These are phyloP conservation scores for Lochmaea crataegi DNA, from an alignment of 2,888 invertebrate species.

Conservation along the genomic window DNA sequence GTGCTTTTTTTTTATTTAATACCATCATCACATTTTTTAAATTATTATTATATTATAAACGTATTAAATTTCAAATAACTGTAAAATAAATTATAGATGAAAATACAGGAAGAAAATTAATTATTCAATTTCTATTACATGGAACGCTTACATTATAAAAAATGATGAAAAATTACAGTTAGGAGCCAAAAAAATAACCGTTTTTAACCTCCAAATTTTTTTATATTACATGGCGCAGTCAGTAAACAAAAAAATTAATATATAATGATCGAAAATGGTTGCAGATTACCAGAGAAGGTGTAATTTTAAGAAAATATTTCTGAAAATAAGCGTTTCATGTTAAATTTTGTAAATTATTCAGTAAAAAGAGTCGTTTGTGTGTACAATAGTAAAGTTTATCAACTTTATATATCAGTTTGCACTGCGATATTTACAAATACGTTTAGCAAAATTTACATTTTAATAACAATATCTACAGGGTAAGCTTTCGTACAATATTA, in stretches of 20 bases:
- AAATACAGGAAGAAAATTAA: neutral
- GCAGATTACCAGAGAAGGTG: too few relatives aligned
- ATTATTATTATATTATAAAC: too few relatives aligned
- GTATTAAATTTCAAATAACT: neutral
- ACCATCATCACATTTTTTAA: neutral
- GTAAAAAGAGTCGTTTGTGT: neutral
- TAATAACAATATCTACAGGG: neutral
- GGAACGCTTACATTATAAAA: too few relatives aligned
- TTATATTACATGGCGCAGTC: too few relatives aligned
- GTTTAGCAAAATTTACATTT: neutral
- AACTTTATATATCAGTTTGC: neutral
- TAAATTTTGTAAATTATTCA: neutral
- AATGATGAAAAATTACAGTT: too few relatives aligned
- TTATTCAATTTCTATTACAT: too few relatives aligned
- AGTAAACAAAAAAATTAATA: too few relatives aligned
- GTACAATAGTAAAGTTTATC: neutral
- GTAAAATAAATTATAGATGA: neutral
- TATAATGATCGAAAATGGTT: too few relatives aligned
- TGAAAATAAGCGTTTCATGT: neutral
- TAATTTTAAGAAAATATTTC: neutral
- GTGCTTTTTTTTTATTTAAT: neutral
- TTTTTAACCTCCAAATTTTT: too few relatives aligned
- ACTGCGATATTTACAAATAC: conserved; percentile 2
- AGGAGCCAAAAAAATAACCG: too few relatives aligned
- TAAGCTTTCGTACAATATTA: conserved; percentile 2